phyloP scores from a whole-genome alignment of 2,888 invertebrate genomes.

The Hirudinaria manillensis region DNA sequence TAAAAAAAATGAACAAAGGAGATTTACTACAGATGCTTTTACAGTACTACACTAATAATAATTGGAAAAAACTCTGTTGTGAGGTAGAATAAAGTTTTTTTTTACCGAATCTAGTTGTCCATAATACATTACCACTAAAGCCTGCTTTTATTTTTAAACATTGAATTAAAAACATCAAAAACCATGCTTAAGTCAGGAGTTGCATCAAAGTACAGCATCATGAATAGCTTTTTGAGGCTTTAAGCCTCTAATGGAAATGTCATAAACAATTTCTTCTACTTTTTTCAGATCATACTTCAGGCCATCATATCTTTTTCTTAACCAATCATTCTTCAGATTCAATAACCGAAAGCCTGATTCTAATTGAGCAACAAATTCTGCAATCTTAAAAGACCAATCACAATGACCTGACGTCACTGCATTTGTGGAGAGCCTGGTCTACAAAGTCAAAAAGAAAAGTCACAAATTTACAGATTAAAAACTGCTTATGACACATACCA shows the following conservation, averaged over 20 bases:
- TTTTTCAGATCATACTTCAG: conserved; percentile 79
- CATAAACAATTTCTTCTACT: conserved; percentile 64
- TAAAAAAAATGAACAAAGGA: too few relatives aligned
- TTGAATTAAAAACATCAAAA: too few relatives aligned
- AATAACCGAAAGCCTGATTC: conserved; percentile 82
- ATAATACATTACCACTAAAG: too few relatives aligned
- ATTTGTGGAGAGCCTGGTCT: conserved; percentile 55
- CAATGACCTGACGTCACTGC: conserved; percentile 68
- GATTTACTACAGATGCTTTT: too few relatives aligned
- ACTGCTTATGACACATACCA: conserved; percentile 61
- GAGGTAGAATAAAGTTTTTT: too few relatives aligned
- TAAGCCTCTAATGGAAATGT: conserved; percentile 50
- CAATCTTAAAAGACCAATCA: conserved; percentile 72
- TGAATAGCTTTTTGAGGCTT: conserved; percentile 31
- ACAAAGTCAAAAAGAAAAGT: conserved; percentile 35
- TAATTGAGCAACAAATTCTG: conserved; percentile 75
- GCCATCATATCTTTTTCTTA: conserved; percentile 71
- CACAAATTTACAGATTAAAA: conserved; percentile 13
- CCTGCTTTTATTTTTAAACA: too few relatives aligned
- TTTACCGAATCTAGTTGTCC: too few relatives aligned
- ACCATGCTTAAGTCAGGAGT: too few relatives aligned
- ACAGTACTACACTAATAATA: too few relatives aligned
- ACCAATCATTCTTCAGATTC: conserved; percentile 82
- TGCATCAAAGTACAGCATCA: too few relatives aligned
- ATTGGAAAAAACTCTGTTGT: too few relatives aligned